Evolutionary conservation across 2,797 vertebrate genomes (phyloP).

Genomic region (Sebastes kiyomatsui): DNA sequence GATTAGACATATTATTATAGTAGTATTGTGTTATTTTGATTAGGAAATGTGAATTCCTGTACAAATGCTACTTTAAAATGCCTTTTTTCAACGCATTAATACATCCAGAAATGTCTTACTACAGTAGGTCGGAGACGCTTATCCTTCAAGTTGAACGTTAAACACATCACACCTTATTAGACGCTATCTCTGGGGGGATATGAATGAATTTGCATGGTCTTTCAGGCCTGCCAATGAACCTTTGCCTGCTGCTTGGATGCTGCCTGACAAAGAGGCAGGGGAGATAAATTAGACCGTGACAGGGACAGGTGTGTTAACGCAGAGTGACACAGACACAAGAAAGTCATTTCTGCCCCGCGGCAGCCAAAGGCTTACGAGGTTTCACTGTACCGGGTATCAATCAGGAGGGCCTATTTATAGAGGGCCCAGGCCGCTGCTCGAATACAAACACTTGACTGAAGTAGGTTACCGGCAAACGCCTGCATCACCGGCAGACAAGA

Average conservation of each 20-base stretch:
- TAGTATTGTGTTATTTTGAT: background rate
- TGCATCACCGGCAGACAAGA: constrained; percentile 23
- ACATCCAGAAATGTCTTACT: background rate
- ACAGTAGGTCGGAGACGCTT: background rate
- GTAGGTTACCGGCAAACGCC: constrained; percentile 72
- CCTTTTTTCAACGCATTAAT: background rate
- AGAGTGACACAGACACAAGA: constrained; percentile 56
- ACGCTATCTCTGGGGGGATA: background rate
- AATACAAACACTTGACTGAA: constrained; percentile 76
- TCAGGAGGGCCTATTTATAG: constrained; percentile 80
- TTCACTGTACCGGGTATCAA: constrained; percentile 69
- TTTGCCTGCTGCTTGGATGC: constrained; percentile 20
- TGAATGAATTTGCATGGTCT: background rate
- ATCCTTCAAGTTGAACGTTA: constrained; percentile 29
- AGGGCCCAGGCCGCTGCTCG: constrained; percentile 47
- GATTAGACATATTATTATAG: background rate
- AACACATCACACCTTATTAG: constrained; percentile 45
- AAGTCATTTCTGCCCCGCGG: constrained; percentile 72
- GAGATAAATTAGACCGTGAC: constrained; percentile 56
- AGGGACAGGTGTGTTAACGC: constrained; percentile 63
- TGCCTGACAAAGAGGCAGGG: constrained; percentile 33
- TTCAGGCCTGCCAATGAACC: background rate
- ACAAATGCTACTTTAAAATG: background rate
- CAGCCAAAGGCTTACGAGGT: constrained; percentile 61
- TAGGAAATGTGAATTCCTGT: background rate